Conservation (phyloP, 30 jellyfish, hydroid and myxozoan genomes). For the Aurelia aurita region DNA sequence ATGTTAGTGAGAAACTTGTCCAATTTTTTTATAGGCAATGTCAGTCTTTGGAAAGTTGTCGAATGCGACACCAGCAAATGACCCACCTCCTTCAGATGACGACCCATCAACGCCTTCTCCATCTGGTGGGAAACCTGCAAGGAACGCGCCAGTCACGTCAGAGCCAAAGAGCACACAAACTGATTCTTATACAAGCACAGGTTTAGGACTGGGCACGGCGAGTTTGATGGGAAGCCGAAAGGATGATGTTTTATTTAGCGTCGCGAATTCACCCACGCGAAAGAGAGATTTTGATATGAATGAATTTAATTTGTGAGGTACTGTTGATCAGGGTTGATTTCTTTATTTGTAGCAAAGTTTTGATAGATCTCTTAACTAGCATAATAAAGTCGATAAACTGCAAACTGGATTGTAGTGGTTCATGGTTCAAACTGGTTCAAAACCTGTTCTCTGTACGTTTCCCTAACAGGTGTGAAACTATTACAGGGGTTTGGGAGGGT, state of each 20-base stretch:
- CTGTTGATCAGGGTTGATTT: too few relatives aligned
- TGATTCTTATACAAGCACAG: neutral
- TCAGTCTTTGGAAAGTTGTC: conserved; percentile 83
- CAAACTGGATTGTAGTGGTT: too few relatives aligned
- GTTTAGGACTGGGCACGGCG: conserved; percentile 28
- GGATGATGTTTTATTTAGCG: conserved; percentile 63
- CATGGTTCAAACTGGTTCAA: too few relatives aligned
- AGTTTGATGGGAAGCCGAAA: conserved; percentile 29
- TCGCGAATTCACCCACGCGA: conserved; percentile 91
- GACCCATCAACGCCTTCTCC: conserved; percentile 43
- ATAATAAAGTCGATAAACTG: too few relatives aligned
- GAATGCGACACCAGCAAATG: conserved; percentile 42
- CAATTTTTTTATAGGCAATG: conserved; percentile 80
- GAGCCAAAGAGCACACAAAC: neutral
- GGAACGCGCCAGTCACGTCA: conserved; percentile 4
- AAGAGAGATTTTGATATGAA: conserved; percentile 71
- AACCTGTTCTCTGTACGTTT: too few relatives aligned
- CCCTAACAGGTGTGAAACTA: too few relatives aligned
- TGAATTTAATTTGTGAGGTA: conserved; percentile 13
- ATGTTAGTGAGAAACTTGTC: too few relatives aligned
- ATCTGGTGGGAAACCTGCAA: conserved; percentile 3
- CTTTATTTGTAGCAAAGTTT: too few relatives aligned
- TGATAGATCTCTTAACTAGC: too few relatives aligned
- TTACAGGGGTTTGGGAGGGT: too few relatives aligned
- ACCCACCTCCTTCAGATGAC: conserved; percentile 39